Base-by-base conservation (phyloP, 2,113 vertebrate species). In the Mustela nigripes region DNA sequence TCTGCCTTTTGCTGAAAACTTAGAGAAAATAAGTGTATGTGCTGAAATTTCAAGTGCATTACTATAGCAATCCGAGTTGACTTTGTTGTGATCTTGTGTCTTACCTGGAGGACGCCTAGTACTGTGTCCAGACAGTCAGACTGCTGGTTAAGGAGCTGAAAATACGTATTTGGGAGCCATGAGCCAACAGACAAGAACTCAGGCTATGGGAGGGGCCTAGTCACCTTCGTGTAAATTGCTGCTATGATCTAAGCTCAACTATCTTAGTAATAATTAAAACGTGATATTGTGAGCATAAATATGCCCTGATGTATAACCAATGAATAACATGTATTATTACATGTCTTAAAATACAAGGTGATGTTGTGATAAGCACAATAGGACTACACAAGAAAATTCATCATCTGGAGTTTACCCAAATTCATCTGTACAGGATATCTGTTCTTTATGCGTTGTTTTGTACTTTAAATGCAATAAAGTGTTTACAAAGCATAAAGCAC, bases 401-500 rank as follows among this genome's bases (percentile, higher is more conserved):
- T 65, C 94, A 26, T 60, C 60, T 53, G 31, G 31, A 69, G 65
- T 73, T 84, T 36, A 39, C 56, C 15, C 11, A 14, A 83, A 12
- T 33, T 39, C 14, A 4, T n/a, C 73, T 6, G 14, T 33, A 11
- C 9, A 24, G 31, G 28, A 8, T 56, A 36, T 50, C 88, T 62
- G 14, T 31, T 81, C 84, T 82, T 62, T 36, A 33, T 53, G 79
- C n/a, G 85, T 65, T 33, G 9, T 85, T 81, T 95, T 39, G 73
- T 60, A 48, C 56, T 92, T 96, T 84, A 89, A 94, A 67, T 65
- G 67, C 76, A 73, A 48, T 39, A 67, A 96, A 94, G 33, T 96
- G 81, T 97, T 98, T 96, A 67, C 65, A 58, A 67, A 94, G 83
- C 96, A 50, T 42, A 79, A 94, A 81, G 36, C n/a, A 2, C 22